Conservation (phyloP, 1,140 invertebrate species). For the Paramacrobiotus metropolitanus region DNA sequence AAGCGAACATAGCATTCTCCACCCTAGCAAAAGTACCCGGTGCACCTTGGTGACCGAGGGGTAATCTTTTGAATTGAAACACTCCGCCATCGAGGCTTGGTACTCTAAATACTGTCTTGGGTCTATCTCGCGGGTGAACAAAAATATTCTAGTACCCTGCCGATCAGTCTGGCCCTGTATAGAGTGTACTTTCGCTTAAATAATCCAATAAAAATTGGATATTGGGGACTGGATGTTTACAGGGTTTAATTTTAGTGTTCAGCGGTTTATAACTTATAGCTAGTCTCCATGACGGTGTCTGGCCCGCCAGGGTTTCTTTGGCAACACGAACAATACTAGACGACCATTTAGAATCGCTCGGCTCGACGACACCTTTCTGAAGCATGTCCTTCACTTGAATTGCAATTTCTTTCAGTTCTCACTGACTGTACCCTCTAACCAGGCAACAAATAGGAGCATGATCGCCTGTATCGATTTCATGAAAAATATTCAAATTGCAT, state of each 20-base stretch:
- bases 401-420: background rate
- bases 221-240: background rate
- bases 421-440: too few relatives aligned
- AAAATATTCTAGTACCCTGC: background rate
- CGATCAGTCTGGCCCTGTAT: background rate
- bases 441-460: too few relatives aligned
- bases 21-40: background rate
- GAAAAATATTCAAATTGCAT: too few relatives aligned
- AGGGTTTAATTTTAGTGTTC: background rate
- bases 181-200: background rate
- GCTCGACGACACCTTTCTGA: background rate
- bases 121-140: background rate
- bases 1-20: background rate
- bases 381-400: background rate
- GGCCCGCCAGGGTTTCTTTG: too few relatives aligned
- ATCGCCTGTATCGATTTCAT: too few relatives aligned
- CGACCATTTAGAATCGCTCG: background rate
- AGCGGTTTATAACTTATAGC: background rate
- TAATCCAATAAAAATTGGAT: background rate
- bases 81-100: background rate
- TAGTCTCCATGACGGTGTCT: too few relatives aligned
- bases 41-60: background rate
- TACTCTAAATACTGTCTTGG: background rate
- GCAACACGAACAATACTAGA: background rate
- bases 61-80: background rate